Evolutionary conservation across 2,797 vertebrate genomes (phyloP), one percentile per base, ranked within the genome.

Genomic region (Sandelia bainsii): DNA sequence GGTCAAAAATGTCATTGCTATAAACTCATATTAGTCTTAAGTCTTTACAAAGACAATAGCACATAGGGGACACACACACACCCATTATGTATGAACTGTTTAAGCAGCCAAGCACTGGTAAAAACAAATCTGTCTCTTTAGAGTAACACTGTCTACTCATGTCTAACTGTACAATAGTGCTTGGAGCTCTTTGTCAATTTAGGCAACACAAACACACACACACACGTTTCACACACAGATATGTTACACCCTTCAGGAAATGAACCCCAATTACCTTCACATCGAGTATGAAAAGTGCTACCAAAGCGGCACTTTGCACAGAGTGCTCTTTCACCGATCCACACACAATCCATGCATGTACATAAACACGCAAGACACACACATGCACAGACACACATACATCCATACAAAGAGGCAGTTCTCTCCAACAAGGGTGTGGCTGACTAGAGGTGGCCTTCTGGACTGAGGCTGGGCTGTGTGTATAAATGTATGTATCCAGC

Each of bases 341-440:
- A 77, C 70, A 72, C 77, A 77, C 54, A 66, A 53, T 75, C 50
- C 58, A 25, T 11, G n/a, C 53, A 45, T 22, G 19, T 54, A 79
- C 72, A 68, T 40, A 32, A 65, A 57, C 70, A 78, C 57, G 66
- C 37, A 66, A 54, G 62, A 46, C 62, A 59, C 70, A 65, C 71
- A 51, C 58, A 60, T 63, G 54, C 16, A 66, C 66, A 63, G 51
- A 76, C 53, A 46, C 64, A 75, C 57, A 57, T 22, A 34, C 52
- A 69, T 57, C 3, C 59, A 78, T 64, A 91, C 90, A 90, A 89
- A 89, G 90, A 89, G 50, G 72, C 77, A 79, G 77, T 87, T 90
- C 88, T 89, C 76, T 85, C 69, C 66, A 79, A 73, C 69, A 69
- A 60, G 87, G 86, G 86, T 77, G 87, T 83, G 90, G 83, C 76